phyloP scores from a whole-genome alignment of 2,888 invertebrate genomes.

The Gymnosoma rotundatum region DNA sequence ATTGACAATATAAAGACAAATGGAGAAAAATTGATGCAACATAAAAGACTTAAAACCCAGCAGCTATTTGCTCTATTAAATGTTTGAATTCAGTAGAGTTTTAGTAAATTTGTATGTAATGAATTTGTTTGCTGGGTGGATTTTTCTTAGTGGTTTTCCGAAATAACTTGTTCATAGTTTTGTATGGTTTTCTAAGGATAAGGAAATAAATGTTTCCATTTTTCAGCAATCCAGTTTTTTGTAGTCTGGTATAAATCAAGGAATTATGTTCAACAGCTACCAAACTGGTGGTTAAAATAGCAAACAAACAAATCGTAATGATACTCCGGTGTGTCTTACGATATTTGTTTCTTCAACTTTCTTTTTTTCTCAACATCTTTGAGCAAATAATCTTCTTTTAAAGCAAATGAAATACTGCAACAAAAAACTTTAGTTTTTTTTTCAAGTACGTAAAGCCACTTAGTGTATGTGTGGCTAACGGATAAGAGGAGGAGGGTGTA shows the following conservation, averaged over 20 bases:
- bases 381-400: slow-evolving; percentile 53
- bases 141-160: background rate
- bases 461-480: slow-evolving; percentile 7
- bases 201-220: slow-evolving; percentile 63
- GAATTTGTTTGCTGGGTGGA: slow-evolving; percentile 20
- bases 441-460: slow-evolving; percentile 25
- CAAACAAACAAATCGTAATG: slow-evolving; percentile 63
- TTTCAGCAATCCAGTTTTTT: slow-evolving; percentile 36
- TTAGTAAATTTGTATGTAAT: background rate
- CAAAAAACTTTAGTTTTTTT: slow-evolving; percentile 22
- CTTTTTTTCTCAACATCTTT: slow-evolving; percentile 17
- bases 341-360: slow-evolving; percentile 23
- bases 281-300: background rate
- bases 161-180: background rate
- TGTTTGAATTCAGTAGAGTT: too few species aligned
- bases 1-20: slow-evolving; percentile 68
- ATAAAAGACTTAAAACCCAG: slow-evolving; percentile 22
- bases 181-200: slow-evolving; percentile 52
- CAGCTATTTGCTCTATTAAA: background rate
- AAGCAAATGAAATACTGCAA: slow-evolving; percentile 30
- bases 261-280: slow-evolving; percentile 56
- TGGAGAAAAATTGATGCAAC: slow-evolving; percentile 48
- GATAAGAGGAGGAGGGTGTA: background rate
- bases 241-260: slow-evolving; percentile 67
- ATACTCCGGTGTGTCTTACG: slow-evolving; percentile 69